A percentile compares a stretch with the other conserved stretches of the same genome.
Conservation (phyloP, 2,797 vertebrate genomes). For the Picus viridis region DNA sequence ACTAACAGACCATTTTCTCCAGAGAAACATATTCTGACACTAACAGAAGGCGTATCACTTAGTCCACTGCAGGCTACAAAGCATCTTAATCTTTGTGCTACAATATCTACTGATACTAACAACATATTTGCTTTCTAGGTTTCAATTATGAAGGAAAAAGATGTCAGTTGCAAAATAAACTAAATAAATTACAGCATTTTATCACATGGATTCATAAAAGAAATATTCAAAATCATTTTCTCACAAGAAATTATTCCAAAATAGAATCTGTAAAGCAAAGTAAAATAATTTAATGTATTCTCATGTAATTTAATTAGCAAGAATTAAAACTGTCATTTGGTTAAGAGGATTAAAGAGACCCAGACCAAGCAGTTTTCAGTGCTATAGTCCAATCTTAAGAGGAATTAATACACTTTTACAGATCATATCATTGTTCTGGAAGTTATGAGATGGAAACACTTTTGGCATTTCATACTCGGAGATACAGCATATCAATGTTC, state of each 20-base stretch:
- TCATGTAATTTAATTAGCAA: background rate
- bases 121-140: background rate
- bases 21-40: background rate
- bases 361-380: background rate
- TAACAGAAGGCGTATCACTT: background rate
- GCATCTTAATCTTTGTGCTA: background rate
- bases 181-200: background rate
- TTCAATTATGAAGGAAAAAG: background rate
- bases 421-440: background rate
- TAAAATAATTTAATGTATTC: background rate
- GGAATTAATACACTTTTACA: background rate
- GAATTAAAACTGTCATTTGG: constrained; percentile 13
- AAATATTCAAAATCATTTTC: background rate
- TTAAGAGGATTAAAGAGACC: constrained; percentile 43
- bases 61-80: background rate
- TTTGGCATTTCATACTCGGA: background rate
- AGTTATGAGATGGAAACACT: background rate
- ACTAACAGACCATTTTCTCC: background rate
- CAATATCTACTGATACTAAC: background rate
- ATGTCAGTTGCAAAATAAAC: background rate
- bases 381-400: background rate
- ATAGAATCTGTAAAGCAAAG: background rate
- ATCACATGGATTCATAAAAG: background rate
- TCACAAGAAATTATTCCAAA: background rate
- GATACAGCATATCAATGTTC: background rate